phyloP scores from a whole-genome alignment of 2,888 invertebrate species.

The Perizoma affinitatum region DNA sequence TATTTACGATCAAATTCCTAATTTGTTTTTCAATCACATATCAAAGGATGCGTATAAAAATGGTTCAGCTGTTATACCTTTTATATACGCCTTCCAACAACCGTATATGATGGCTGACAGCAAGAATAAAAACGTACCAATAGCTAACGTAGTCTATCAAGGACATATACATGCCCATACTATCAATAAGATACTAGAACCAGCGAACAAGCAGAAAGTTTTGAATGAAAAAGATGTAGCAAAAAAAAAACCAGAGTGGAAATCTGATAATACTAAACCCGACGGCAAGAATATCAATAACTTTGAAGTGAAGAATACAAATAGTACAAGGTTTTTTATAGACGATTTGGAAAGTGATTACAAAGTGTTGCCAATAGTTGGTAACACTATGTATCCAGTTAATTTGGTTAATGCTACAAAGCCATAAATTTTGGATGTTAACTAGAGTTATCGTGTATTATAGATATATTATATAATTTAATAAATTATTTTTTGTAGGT shows the following conservation, averaged over 20 bases:
- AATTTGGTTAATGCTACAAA: conserved; percentile 3
- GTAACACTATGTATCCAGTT: conserved; percentile 2
- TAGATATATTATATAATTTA: background rate
- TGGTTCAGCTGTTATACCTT: conserved; percentile 49
- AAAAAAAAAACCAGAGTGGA: conserved; percentile 18
- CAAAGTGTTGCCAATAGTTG: conserved; percentile 35
- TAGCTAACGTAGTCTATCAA: conserved; percentile 53
- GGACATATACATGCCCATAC: conserved; percentile 54
- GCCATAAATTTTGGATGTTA: background rate
- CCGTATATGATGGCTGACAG: conserved; percentile 35
- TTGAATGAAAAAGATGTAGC: conserved; percentile 4
- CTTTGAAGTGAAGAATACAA: conserved; percentile 36
- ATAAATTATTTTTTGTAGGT: background rate
- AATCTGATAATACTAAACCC: conserved; percentile 5
- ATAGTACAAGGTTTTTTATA: conserved; percentile 51
- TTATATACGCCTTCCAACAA: conserved; percentile 55
- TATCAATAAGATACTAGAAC: conserved; percentile 17
- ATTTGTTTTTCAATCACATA: conserved; percentile 22
- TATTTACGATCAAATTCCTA: conserved; percentile 27
- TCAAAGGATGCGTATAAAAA: conserved; percentile 33
- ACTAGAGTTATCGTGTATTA: too few relatives aligned
- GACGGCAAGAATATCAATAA: conserved; percentile 20
- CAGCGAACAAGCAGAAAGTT: conserved; percentile 15
- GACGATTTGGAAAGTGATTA: conserved; percentile 49
- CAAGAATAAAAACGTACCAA: conserved; percentile 34